These are phyloP conservation scores for Mesorhabditis sp. DNA, from an alignment of 2,888 invertebrate genomes.

Conservation along the genomic window DNA sequence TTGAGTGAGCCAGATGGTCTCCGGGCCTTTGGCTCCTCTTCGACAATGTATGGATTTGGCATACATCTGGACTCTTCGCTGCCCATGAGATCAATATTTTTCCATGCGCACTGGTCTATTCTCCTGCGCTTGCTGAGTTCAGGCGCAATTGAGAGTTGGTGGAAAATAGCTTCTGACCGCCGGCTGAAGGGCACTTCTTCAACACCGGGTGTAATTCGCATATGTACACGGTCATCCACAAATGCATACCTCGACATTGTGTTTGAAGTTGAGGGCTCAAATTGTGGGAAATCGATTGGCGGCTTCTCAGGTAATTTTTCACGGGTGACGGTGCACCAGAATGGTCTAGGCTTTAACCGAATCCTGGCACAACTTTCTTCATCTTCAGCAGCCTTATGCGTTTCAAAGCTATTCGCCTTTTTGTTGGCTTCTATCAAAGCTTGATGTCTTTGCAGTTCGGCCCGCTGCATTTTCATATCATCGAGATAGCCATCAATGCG, in stretches of 20 bases:
- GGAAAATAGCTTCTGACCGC: not conserved
- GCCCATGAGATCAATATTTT: not conserved
- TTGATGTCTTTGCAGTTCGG: not conserved
- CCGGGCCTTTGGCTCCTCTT: no score
- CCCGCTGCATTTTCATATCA: not conserved
- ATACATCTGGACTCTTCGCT: not conserved
- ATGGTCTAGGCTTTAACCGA: not conserved
- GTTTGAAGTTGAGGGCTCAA: not conserved
- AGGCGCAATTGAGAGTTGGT: not conserved
- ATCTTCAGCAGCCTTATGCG: not conserved
- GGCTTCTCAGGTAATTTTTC: not conserved
- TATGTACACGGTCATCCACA: constrained; percentile 1
- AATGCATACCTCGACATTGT: not conserved
- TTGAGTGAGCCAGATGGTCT: no score
- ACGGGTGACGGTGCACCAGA: not conserved
- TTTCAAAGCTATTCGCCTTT: not conserved
- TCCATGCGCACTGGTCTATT: not conserved
- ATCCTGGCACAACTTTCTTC: not conserved
- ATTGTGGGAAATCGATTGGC: not conserved
- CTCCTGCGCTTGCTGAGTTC: not conserved
- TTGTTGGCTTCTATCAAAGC: not conserved
- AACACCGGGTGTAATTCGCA: not conserved
- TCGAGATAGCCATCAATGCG: not conserved
- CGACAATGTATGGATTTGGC: no score
- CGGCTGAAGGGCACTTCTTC: not conserved